A percentile compares a stretch with the other conserved stretches of the same genome.
These are phyloP conservation scores for Actenoides lindsayi DNA, from an alignment of 2,113 vertebrate genomes.

Conservation along the genomic window DNA sequence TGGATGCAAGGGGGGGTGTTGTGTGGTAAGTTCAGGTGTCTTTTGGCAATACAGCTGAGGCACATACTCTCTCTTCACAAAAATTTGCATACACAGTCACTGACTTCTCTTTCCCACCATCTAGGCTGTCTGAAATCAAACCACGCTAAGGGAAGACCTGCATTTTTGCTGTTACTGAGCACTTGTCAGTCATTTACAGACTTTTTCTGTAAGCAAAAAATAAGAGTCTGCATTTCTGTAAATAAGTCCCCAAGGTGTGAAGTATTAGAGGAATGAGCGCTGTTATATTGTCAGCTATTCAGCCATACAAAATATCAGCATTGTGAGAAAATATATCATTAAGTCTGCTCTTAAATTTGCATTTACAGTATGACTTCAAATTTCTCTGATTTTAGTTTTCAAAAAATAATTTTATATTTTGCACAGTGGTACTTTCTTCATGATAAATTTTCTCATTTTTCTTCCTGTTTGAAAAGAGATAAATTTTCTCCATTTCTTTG, in stretches of 20 bases:
- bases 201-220: background rate
- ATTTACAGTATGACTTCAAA: background rate
- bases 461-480: background rate
- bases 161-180: background rate
- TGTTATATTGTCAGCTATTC: background rate
- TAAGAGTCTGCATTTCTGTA: background rate
- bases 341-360: background rate
- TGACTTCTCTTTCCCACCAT: background rate
- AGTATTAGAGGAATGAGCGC: background rate
- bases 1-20: background rate
- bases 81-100: background rate
- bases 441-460: background rate
- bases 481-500: background rate
- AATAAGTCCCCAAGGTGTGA: background rate
- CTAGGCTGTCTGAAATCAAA: background rate
- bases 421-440: background rate
- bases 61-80: background rate
- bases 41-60: background rate
- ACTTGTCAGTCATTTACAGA: background rate
- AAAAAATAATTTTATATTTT: background rate
- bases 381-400: background rate
- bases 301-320: background rate
- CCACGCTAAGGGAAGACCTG: background rate
- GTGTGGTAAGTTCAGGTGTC: background rate
- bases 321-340: background rate